A percentile compares a stretch with the other conserved stretches of the same genome.
Evolutionary conservation across 2,113 vertebrate species (phyloP).

Genomic region (Lophochroa leadbeateri): DNA sequence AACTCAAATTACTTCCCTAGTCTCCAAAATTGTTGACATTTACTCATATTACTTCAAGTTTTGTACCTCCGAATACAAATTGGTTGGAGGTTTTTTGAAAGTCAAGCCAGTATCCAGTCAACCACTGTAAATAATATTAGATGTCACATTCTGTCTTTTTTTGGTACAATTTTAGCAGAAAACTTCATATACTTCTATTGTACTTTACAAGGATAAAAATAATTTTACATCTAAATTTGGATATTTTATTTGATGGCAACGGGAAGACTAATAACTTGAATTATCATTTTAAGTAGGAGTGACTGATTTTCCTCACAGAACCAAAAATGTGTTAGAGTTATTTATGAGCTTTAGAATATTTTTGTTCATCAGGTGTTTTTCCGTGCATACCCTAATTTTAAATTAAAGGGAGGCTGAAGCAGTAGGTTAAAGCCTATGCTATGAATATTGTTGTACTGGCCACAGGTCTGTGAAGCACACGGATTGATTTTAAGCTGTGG

Average conservation of each 20-base stretch:
- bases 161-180: not conserved
- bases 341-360: not conserved
- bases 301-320: conserved; percentile 13
- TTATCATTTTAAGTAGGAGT: conserved; percentile 52
- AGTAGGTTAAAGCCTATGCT: not conserved
- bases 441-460: not conserved
- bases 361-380: not conserved
- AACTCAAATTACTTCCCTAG: not conserved
- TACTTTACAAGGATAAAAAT: conserved; percentile 29
- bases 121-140: not conserved
- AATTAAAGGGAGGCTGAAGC: not conserved
- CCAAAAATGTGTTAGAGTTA: not conserved
- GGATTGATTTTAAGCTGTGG: not conserved
- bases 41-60: not conserved
- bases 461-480: not conserved
- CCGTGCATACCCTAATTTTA: not conserved
- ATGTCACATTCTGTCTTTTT: not conserved
- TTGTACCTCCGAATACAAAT: not conserved
- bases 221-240: conserved; percentile 18
- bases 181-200: not conserved
- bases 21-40: not conserved
- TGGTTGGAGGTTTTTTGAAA: not conserved
- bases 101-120: not conserved
- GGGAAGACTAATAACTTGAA: conserved; percentile 34
- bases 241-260: conserved; percentile 2